These are phyloP conservation scores for Aphaenogaster rudis DNA, from an alignment of 1,140 invertebrate species.

Conservation along the genomic window DNA sequence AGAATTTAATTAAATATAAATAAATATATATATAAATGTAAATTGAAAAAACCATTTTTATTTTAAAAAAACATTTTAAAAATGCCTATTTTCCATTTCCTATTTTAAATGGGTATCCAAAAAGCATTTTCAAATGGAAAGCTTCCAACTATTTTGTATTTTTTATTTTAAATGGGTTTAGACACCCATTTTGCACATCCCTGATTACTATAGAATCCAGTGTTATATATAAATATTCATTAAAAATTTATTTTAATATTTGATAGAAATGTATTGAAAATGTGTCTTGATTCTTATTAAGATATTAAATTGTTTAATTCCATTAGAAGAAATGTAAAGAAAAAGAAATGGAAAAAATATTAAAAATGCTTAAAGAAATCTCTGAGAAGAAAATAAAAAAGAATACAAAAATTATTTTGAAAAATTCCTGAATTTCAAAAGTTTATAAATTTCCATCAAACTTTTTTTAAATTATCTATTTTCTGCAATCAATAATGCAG, in stretches of 20 bases:
- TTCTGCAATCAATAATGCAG: not conserved
- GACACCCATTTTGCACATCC: no score
- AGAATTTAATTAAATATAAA: no score
- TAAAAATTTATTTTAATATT: constrained; percentile 2
- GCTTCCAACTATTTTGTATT: no score
- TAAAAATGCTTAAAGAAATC: not conserved
- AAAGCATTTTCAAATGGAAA: no score
- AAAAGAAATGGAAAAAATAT: not conserved
- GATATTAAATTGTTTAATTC: not conserved
- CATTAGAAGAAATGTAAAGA: not conserved
- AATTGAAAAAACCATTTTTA: no score
- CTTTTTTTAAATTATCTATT: not conserved
- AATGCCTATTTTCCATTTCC: no score
- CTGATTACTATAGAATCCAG: not conserved
- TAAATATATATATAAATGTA: no score
- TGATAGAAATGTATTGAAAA: not conserved
- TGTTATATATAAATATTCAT: not conserved
- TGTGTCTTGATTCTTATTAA: not conserved
- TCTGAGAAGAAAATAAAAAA: not conserved
- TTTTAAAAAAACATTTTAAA: no score
- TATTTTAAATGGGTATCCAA: no score
- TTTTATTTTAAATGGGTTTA: no score
- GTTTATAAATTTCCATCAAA: not conserved
- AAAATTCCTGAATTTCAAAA: not conserved
- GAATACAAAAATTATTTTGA: not conserved